Evolutionary conservation across 2,113 vertebrate species (phyloP).

Genomic region (Steatornis caripensis): DNA sequence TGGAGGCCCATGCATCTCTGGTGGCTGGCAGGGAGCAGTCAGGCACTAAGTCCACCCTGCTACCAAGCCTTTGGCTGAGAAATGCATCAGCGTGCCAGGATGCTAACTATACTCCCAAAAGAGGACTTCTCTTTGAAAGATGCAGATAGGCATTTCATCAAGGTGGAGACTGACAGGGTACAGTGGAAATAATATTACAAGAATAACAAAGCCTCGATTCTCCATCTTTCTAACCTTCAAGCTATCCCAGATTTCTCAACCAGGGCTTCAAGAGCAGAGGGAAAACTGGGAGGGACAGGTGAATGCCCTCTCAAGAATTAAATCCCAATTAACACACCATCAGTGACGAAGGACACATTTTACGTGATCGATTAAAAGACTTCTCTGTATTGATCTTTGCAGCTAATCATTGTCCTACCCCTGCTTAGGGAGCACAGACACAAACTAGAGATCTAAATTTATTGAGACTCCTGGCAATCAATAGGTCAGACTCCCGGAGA

Average conservation of each 20-base stretch:
- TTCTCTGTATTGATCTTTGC: constrained; percentile 58
- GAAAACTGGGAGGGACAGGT: neutral
- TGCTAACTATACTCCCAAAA: neutral
- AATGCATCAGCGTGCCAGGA: neutral
- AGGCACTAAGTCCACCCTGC: neutral
- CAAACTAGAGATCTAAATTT: constrained; percentile 48
- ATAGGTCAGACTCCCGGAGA: constrained; percentile 51
- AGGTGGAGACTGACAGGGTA: neutral
- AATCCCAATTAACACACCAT: constrained; percentile 52
- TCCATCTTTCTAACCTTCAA: neutral
- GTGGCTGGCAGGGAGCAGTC: neutral
- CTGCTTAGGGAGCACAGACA: constrained; percentile 16
- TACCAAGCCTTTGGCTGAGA: neutral
- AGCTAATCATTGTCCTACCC: constrained; percentile 53
- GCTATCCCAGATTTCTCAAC: neutral
- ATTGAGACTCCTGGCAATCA: constrained; percentile 62
- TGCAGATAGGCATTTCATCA: neutral
- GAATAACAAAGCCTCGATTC: neutral
- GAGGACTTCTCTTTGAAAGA: neutral
- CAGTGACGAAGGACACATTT: constrained; percentile 40
- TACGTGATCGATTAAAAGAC: constrained; percentile 54
- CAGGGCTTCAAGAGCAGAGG: neutral
- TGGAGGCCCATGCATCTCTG: neutral
- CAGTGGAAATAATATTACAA: neutral
- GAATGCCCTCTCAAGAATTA: constrained; percentile 28